Evolutionary conservation across 2,888 invertebrate species (phyloP).

Genomic region (Cheilosia grossa): DNA sequence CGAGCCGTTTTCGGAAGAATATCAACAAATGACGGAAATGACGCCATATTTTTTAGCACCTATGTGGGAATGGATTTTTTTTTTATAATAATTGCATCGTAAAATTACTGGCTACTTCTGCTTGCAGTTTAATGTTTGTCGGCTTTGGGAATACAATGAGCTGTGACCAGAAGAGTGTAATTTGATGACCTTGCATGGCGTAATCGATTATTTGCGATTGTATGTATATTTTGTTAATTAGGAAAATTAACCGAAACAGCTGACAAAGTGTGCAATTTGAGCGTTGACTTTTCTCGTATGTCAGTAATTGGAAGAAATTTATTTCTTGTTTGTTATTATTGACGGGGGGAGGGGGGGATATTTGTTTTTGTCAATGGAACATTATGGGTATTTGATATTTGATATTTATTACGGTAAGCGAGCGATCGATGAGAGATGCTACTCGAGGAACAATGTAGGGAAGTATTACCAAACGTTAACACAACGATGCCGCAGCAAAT

Average conservation of each 20-base stretch:
- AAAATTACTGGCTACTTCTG: constrained; percentile 30
- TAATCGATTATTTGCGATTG: constrained; percentile 1
- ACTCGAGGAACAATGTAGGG: too few relatives aligned
- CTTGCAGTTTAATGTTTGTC: background rate
- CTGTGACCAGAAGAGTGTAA: constrained; percentile 1
- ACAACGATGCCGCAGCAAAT: too few relatives aligned
- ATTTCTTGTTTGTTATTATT: background rate
- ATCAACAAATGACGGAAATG: constrained; percentile 39
- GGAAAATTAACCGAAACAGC: background rate
- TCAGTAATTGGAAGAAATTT: background rate
- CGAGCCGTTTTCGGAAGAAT: background rate
- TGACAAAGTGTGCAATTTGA: constrained; percentile 1
- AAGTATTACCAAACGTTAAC: too few relatives aligned
- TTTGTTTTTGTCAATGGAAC: too few relatives aligned
- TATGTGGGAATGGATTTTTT: constrained; percentile 49
- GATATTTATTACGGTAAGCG: too few relatives aligned
- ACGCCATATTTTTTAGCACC: constrained; percentile 55
- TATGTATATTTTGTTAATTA: background rate
- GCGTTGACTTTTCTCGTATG: background rate
- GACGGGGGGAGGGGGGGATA: too few relatives aligned
- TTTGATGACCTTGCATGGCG: constrained; percentile 34
- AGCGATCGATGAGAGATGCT: too few relatives aligned
- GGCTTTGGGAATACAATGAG: constrained; percentile 3
- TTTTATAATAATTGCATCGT: constrained; percentile 29
- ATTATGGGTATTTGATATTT: too few relatives aligned